Evolutionary conservation across 2,888 invertebrate genomes (phyloP), one percentile per base, ranked within the genome.

Genomic region (Ophion costatus): DNA sequence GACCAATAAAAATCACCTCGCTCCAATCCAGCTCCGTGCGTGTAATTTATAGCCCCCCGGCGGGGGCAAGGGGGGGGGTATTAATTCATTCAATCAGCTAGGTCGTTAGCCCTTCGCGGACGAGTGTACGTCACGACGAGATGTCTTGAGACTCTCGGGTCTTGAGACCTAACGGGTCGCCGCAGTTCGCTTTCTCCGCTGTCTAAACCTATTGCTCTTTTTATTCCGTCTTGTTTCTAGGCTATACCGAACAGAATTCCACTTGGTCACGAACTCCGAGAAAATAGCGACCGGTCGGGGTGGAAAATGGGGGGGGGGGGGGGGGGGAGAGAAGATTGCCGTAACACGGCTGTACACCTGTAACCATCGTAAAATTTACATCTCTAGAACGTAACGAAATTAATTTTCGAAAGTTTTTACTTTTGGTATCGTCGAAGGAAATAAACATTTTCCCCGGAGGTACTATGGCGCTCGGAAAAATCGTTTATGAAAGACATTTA

Each of bases 171-270:
- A 83, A 76, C 80, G 76, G 83, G 83, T 80, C 76, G 83, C 38
- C 42, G 71, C 71, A 73, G 76, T 84, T 84, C 80, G 77, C 83
- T 84, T 84, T 84, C 83, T 80, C 83, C 51, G 59, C 71, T 66
- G 20, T 80, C 59, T 56, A 71, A 59, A 22, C 22, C 7, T 3
- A 42, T 67, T 67, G 63, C 56, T 42, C 33, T 67, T 80, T 79
- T 76, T 78, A 61, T 78, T 63, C 14, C 38, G 14, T 57, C 33
- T 74, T 61, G 2, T 51, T 2, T 51, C 63, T n/a, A 22, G 22
- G 64, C 74, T 38, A 11, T 38, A 71, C n/a, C 79, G 71, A 76
- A 57, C 76, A 33, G 85, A 85, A 85, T 86, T 85, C 80, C 80
- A 85, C 70, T 78, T 59, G 80, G 71, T 80, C 80, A 86, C 56